Conservation (phyloP, 1,140 invertebrate genomes). For the Spodoptera litura region DNA sequence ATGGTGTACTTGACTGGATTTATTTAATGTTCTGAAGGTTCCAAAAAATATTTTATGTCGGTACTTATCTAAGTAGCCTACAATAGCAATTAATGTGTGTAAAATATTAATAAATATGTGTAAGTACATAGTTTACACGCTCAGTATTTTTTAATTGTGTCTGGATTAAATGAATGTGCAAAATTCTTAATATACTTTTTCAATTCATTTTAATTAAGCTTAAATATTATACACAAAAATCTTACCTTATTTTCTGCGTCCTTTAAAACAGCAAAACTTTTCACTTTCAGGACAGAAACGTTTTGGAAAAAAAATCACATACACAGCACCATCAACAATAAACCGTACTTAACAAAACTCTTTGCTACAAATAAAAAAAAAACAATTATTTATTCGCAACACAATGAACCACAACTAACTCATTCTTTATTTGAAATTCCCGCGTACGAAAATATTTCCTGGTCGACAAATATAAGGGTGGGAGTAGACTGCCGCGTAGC, state of each 20-base stretch:
- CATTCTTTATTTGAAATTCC: slow-evolving; percentile 42
- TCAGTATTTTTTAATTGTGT: too few relatives aligned
- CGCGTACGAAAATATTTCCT: slow-evolving; percentile 23
- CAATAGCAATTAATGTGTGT: too few relatives aligned
- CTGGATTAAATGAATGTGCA: too few relatives aligned
- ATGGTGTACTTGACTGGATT: not conserved
- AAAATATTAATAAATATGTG: not conserved
- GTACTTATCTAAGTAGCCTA: too few relatives aligned
- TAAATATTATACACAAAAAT: not conserved
- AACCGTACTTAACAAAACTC: slow-evolving; percentile 14
- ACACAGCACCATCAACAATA: slow-evolving; percentile 29
- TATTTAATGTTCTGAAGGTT: not conserved
- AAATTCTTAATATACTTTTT: too few relatives aligned
- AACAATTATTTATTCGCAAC: not conserved
- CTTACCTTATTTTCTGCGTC: slow-evolving; percentile 29
- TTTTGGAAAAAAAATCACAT: slow-evolving; percentile 9
- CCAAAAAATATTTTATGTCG: too few relatives aligned
- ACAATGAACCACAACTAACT: slow-evolving; percentile 21
- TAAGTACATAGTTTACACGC: not conserved
- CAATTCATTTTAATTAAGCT: not conserved
- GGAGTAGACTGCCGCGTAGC: slow-evolving; percentile 39
- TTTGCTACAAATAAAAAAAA: slow-evolving; percentile 25
- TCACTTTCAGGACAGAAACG: not conserved
- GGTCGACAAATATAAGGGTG: slow-evolving; percentile 21
- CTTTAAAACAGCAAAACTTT: not conserved